Evolutionary conservation across 2,888 invertebrate species (phyloP), one percentile per base, ranked within the genome.

Genomic region (Cancer borealis): DNA sequence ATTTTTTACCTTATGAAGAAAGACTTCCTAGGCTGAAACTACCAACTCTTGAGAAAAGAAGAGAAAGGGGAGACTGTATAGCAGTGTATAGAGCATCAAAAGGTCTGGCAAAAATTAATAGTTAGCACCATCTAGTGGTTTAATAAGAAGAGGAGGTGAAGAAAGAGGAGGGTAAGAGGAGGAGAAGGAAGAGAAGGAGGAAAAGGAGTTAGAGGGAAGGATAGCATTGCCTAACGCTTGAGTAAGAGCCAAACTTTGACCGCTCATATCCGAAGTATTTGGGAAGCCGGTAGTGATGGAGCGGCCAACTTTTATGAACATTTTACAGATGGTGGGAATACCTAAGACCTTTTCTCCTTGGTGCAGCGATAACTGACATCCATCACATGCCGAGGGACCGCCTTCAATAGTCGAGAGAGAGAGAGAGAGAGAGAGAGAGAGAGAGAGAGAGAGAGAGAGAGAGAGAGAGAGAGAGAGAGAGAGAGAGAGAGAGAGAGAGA

Each of bases 361-460:
- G 8, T 0, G 73, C 73, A n/a, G 26, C 26, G 73, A 73, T 73
- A 73, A 73, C 73, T 73, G 73, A 73, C 73, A 73, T 73, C 73
- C 73, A 73, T 73, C 73, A 73, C 8, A 73, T n/a, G 12, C 49
- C 49, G 79, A 17, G 79, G 79, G 14, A 26, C n/a, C 30, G 45
- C 87, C 45, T 30, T 14, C 26, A 17, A 3, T 87, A 30, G 10
- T 26, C 3, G 87, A 26, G 87, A 30, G 45, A 30, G 1, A n/a
- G 6, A 30, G 87, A 26, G 87, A 30, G 87, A 30, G 14, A 14
- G 45, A 14, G 45, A 26, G 39, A 30, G 73, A 12, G 39, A 21
- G 73, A 60, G 54, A 91, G 66, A 91, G 66, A 91, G 26, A 91
- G 91, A 66, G 30, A 54, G 66, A 90, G 47, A 49, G 54, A 49